Evolutionary conservation across 2,888 invertebrate genomes (phyloP).

Genomic region (Melikaiella ostensackeni): DNA sequence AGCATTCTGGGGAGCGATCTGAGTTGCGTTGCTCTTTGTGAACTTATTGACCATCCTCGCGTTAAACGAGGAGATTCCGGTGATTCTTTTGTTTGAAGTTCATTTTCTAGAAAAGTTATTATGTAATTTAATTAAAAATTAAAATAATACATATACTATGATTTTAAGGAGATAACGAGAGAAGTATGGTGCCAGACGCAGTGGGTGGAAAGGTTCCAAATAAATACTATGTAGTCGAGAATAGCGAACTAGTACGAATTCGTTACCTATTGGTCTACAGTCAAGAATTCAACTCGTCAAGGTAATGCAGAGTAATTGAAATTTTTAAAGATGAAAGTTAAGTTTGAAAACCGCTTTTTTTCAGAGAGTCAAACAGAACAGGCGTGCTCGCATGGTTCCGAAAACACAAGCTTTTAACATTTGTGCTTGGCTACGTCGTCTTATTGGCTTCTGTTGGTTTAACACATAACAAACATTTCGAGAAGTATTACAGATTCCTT

Average conservation of each 20-base stretch:
- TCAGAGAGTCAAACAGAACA: slow-evolving; percentile 60
- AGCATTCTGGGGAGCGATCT: slow-evolving; percentile 87
- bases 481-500: slow-evolving; percentile 82
- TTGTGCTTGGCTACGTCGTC: slow-evolving; percentile 82
- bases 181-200: slow-evolving; percentile 68
- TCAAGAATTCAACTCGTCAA: slow-evolving; percentile 66
- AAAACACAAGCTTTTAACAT: slow-evolving; percentile 81
- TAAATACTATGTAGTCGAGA: slow-evolving; percentile 87
- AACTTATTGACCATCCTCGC: slow-evolving; percentile 86
- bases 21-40: slow-evolving; percentile 88
- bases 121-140: slow-evolving; percentile 10
- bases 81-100: slow-evolving; percentile 52
- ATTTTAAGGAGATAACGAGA: slow-evolving; percentile 61
- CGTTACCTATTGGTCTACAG: slow-evolving; percentile 87
- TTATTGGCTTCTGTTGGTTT: slow-evolving; percentile 83
- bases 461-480: slow-evolving; percentile 82
- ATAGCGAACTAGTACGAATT: slow-evolving; percentile 86
- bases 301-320: slow-evolving; percentile 57
- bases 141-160: slow-evolving; percentile 23
- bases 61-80: slow-evolving; percentile 76
- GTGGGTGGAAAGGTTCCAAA: slow-evolving; percentile 79
- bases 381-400: slow-evolving; percentile 79
- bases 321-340: slow-evolving; percentile 26
- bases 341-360: slow-evolving; percentile 47
- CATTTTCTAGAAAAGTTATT: background rate